Evolutionary conservation across 2,797 vertebrate genomes (phyloP), one percentile per base, ranked within the genome.

Genomic region (Pipistrellus pygmaeus): DNA sequence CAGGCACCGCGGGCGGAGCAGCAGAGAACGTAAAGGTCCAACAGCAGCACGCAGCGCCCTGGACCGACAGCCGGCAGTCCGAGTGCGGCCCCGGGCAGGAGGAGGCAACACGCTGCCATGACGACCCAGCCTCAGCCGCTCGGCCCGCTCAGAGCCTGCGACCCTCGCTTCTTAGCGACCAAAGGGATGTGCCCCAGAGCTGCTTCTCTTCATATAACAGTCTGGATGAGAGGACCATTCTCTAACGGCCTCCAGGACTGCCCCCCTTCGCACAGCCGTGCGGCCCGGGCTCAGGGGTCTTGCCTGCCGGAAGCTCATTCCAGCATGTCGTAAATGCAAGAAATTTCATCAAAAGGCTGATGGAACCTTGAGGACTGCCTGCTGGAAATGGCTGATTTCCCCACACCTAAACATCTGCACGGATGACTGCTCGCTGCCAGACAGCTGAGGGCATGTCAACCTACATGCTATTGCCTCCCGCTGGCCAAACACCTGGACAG

Each of bases 111-210:
- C 4, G 23, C 57, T 5, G 57, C 23, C 57, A 5, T 5, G 23
- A 2, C 76, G n/a, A 82, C 9, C 6, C 3, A 51, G 68, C 68
- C 46, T 66, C 85, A 60, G 91, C 46, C 11, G 51, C 60, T 71
- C 25, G 35, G 25, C 81, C 71, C 81, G 71, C 80, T 32, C 23
- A 69, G 82, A 96, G 55, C 27, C 32, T n/a, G 41, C n/a, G 91
- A 69, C 2, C 30, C 30, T 30, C 23, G 69, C 62, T 53, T 83
- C 73, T 84, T 23, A 51, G 27, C 7, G 35, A 11, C 44, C 11
- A 30, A 53, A 86, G 35, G 64, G n/a, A 73, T 51, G 93, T 75
- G 77, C 7, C 23, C 48, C 6, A 4, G 60, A 72, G 71, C 46
- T 3, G 2, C 5, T 13, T 27, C 51, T 48, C 55, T 76, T 30